Base-by-base conservation (phyloP, 2,113 vertebrate genomes). In the Lepisosteus oculatus region DNA sequence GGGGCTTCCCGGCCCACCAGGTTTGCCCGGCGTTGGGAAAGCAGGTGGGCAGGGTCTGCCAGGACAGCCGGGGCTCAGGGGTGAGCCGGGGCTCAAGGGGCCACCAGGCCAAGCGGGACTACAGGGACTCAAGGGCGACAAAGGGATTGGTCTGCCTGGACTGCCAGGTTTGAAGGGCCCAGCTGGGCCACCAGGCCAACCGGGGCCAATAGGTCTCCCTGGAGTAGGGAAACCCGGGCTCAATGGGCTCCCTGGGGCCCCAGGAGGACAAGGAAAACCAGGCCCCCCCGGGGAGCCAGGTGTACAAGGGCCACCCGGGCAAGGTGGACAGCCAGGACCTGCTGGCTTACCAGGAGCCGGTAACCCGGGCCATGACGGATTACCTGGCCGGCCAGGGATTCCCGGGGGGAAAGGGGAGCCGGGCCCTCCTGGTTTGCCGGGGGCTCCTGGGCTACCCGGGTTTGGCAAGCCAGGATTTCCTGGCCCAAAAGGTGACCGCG, bases 61-160 rank as follows among this genome's bases (percentile, higher is more conserved):
- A 78, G 97, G 97, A 29, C 94, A 93, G 70, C 94, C 91, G 0
- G 97, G 96, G 42, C 74, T 77, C 1, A 96, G 95, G 86, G 97
- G 95, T 6, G 96, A 98, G 55, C 92, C 95, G 17, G 97, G 96
- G 17, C 92, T 93, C 86, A 98, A 97, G 88, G 97, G 97, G 42
- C 88, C 88, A 3, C 94, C 95, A 0, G 97, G 97, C 71, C 87
- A 88, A 42, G 95, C 94, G 0, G 97, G 97, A 17, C 89, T 97
- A 56, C 92, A 88, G n/a, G 97, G 97, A 41, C 92, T 93, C 3
- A 99, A 98, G 89, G 97, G 97, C 67, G 95, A 98, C 64, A 98
- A 95, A 78, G 97, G 97, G 0, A 85, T 95, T 0, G 95, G 97
- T 7, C 89, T 91, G 65, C 95, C 95, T 0, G 97, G 97, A 61